phyloP scores from a whole-genome alignment of 2,113 vertebrate species.

The Percina caprodes region DNA sequence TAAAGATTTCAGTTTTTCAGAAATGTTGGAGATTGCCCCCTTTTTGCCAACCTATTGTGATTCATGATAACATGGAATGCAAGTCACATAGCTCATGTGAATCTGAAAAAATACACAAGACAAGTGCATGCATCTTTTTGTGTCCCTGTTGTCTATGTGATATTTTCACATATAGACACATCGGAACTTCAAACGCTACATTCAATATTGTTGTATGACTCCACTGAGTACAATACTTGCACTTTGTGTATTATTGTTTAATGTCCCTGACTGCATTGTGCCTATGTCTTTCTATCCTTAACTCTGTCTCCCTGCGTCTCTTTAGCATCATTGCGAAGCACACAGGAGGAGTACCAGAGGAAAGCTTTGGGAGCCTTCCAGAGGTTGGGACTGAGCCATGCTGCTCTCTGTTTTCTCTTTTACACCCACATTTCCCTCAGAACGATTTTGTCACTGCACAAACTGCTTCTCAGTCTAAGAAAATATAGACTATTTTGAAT shows the following conservation, averaged over 20 bases:
- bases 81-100: not conserved
- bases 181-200: not conserved
- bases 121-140: not conserved
- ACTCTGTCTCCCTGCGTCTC: slow-evolving; percentile 22
- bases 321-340: slow-evolving; percentile 93
- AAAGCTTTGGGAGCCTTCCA: slow-evolving; percentile 98
- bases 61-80: not conserved
- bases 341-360: slow-evolving; percentile 96
- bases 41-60: not conserved
- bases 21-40: not conserved
- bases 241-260: not conserved
- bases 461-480: not conserved
- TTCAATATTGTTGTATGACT: not conserved
- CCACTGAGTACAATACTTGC: not conserved
- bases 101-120: not conserved
- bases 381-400: slow-evolving; percentile 85
- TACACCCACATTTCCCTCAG: slow-evolving; percentile 26
- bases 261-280: slow-evolving; percentile 2
- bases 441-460: slow-evolving; percentile 7
- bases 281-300: not conserved
- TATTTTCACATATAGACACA: not conserved
- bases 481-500: not conserved
- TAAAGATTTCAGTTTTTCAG: not conserved
- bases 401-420: slow-evolving; percentile 14
- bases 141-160: not conserved